Conservation (phyloP, 2,797 vertebrate genomes). For the Catamblyrhynchus diadema region DNA sequence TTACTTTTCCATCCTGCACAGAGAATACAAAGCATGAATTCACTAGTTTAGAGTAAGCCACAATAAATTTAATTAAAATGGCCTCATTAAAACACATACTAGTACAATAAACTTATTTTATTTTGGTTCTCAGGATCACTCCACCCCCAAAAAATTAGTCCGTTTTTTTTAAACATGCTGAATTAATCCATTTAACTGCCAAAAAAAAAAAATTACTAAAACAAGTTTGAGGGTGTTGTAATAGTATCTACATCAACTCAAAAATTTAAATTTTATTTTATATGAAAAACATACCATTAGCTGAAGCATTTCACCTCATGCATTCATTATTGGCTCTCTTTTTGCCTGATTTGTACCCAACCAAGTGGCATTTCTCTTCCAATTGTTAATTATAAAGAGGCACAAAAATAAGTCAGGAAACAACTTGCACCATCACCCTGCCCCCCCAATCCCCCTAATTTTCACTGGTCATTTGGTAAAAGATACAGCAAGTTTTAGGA, state of each 20-base stretch:
- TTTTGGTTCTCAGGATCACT: neutral
- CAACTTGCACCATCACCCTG: neutral
- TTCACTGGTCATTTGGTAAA: neutral
- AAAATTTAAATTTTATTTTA: neutral
- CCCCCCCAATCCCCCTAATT: fast-evolving
- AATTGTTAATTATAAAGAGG: neutral
- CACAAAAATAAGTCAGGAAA: neutral
- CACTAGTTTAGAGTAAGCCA: neutral
- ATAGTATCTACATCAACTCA: neutral
- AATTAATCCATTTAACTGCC: neutral
- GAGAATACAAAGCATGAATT: neutral
- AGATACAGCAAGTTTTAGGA: neutral
- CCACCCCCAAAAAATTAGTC: fast-evolving
- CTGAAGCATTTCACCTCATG: neutral
- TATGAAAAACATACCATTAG: neutral
- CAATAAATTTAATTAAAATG: neutral
- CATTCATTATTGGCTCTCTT: neutral
- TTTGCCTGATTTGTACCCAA: neutral
- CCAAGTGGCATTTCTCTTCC: neutral
- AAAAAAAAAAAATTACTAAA: neutral
- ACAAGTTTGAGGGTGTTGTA: neutral
- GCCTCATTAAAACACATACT: neutral
- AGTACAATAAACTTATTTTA: neutral
- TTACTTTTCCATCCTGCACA: neutral
- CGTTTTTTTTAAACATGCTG: neutral